Conservation (phyloP, 2,797 vertebrate species). For the Megaceryle alcyon region DNA sequence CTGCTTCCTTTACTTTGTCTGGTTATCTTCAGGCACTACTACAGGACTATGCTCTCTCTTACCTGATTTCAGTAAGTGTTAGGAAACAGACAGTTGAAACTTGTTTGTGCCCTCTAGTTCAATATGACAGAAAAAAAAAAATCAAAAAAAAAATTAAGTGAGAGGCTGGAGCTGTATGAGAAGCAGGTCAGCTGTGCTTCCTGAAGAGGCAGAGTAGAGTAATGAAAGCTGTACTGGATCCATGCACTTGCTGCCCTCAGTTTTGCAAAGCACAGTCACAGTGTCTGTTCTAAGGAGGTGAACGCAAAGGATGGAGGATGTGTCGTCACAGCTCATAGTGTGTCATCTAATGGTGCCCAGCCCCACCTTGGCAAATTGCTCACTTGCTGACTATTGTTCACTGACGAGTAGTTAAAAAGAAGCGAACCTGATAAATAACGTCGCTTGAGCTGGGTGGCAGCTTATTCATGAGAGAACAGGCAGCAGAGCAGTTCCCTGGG, state of each 20-base stretch:
- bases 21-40: not conserved
- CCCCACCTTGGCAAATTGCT: not conserved
- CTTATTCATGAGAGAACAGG: not conserved
- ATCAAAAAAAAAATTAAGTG: not conserved
- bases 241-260: not conserved
- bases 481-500: not conserved
- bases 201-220: not conserved
- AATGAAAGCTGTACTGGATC: rapidly evolving
- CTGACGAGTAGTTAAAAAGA: not conserved
- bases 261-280: not conserved
- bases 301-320: not conserved
- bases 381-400: not conserved
- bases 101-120: not conserved
- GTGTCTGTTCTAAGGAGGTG: not conserved
- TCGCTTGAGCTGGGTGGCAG: not conserved
- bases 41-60: rapidly evolving
- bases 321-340: not conserved
- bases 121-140: not conserved
- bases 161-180: not conserved
- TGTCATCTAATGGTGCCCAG: not conserved
- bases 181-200: not conserved
- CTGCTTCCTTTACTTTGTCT: not conserved
- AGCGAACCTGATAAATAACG: not conserved
- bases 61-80: not conserved
- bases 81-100: not conserved